These are phyloP conservation scores for Carollia perspicillata DNA, from an alignment of 2,113 vertebrate genomes.

Conservation along the genomic window DNA sequence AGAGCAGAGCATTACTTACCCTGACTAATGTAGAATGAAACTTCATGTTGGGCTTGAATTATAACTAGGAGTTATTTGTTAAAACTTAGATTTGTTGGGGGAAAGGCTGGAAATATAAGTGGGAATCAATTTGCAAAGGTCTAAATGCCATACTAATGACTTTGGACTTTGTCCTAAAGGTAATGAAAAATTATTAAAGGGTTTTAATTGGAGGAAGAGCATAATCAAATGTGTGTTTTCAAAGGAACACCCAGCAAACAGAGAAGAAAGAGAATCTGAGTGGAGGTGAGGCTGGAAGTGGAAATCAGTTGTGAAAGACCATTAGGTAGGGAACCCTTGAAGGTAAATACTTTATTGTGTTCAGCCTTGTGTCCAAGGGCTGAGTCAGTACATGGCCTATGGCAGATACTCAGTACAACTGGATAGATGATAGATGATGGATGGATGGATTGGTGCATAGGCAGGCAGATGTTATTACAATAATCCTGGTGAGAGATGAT, in stretches of 20 bases:
- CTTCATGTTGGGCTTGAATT: neutral
- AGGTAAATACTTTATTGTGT: neutral
- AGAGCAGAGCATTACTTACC: neutral
- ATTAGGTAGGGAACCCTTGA: neutral
- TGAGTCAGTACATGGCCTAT: neutral
- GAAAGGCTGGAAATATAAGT: neutral
- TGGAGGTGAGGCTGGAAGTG: neutral
- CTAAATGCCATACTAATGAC: neutral
- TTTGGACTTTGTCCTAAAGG: neutral
- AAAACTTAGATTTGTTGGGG: neutral
- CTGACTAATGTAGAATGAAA: neutral
- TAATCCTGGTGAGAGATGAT: neutral
- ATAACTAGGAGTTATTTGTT: neutral
- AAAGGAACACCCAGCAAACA: neutral
- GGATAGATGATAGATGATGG: neutral
- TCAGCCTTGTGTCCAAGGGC: neutral
- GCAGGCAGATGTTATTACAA: neutral
- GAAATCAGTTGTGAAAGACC: slow-evolving; percentile 4
- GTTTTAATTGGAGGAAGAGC: neutral
- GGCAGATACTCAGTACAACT: neutral
- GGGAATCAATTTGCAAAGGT: slow-evolving; percentile 1
- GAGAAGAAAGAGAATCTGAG: neutral
- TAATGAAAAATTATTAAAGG: neutral
- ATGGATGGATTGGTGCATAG: too few species aligned
- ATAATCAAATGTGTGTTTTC: slow-evolving; percentile 37